Evolutionary conservation across 2,888 invertebrate genomes (phyloP), one percentile per base, ranked within the genome.

Genomic region (Athrips mouffetella): DNA sequence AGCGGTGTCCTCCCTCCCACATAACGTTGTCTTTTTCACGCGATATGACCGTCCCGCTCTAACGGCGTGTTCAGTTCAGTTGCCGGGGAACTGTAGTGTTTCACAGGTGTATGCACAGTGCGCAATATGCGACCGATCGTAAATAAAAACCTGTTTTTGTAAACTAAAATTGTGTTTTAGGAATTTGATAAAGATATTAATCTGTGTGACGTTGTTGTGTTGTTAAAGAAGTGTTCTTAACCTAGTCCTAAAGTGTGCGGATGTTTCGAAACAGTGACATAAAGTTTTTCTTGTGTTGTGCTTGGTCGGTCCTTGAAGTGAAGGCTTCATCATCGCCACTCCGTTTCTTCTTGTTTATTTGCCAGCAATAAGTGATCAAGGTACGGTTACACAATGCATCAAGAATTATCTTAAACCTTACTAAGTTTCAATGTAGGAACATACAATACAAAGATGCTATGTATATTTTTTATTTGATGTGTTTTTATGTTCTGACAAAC

Each of bases 1-100:
- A 76, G 79, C 78, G 74, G 76, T 80, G 77, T 77, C 78, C 80
- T 81, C 83, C 82, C 80, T 80, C 76, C 80, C 73, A 80, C 80
- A 68, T 72, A 66, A 75, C 58, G 51, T 63, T 85, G 83, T 86
- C 84, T 72, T 58, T 85, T 75, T 63, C 59, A 55, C 80, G 60
- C 63, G 70, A 74, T 82, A 68, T 58, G 70, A 63, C 78, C 62
- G 52, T 86, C 86, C 78, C 80, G 73, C 68, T 86, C 83, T 65
- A 57, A 57, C 78, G 58, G 58, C 69, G 62, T 69, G 70, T 67
- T 84, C 85, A 10, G 37, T 37, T 37, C 85, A 88, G 87, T 87
- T 71, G 70, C 73, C 80, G 83, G 78, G 74, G 67, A 78, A 76
- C 80, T 62, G 58, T 75, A 67, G 76, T 73, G 71, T 67, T 58